A percentile compares a stretch with the other conserved stretches of the same genome.
Evolutionary conservation across 2,888 invertebrate species (phyloP).

Genomic region (Philaethria dido): DNA sequence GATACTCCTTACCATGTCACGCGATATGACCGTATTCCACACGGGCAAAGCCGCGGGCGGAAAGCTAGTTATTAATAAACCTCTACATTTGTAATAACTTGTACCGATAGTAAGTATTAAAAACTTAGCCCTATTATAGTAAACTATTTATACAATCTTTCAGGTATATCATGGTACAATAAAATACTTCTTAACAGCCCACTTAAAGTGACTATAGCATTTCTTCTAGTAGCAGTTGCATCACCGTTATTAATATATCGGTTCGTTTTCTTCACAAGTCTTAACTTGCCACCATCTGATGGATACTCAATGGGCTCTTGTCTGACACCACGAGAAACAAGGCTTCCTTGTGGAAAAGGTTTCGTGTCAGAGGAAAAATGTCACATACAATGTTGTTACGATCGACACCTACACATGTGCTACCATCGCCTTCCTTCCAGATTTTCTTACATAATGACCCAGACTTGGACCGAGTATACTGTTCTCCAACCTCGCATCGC

Average conservation of each 20-base stretch:
- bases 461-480: conserved; percentile 62
- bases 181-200: conserved; percentile 67
- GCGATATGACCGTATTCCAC: no score
- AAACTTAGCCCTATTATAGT: no score
- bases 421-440: conserved; percentile 81
- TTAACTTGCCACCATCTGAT: conserved; percentile 61
- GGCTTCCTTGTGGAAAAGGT: conserved; percentile 70
- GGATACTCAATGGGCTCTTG: conserved; percentile 74
- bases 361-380: conserved; percentile 62
- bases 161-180: conserved; percentile 73
- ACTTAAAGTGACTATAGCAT: conserved; percentile 55
- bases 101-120: no score
- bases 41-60: no score
- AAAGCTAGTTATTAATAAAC: no score
- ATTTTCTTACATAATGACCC: conserved; percentile 71
- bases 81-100: no score
- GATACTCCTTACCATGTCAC: no score
- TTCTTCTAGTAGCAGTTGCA: conserved; percentile 56
- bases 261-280: conserved; percentile 56
- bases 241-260: conserved; percentile 66
- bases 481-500: conserved; percentile 61
- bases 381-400: conserved; percentile 79
- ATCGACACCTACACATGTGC: conserved; percentile 65
- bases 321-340: conserved; percentile 55
- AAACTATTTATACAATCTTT: conserved; percentile 39